These are phyloP conservation scores for Avahi laniger DNA, from an alignment of 2,797 vertebrate species.

Conservation along the genomic window DNA sequence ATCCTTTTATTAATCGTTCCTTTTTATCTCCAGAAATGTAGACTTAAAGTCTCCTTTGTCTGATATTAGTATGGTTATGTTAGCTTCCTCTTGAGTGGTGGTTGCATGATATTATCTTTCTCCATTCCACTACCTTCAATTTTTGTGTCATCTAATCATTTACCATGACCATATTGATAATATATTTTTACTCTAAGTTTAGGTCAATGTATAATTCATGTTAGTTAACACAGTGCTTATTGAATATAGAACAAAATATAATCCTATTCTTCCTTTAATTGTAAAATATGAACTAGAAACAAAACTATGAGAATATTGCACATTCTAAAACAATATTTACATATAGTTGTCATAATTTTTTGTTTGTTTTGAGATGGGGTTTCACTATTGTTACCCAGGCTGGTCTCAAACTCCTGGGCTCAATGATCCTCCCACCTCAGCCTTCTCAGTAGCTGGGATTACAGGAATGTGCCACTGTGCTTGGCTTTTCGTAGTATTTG, in stretches of 20 bases:
- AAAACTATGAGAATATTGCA: neutral
- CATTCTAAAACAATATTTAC: neutral
- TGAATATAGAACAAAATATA: constrained; percentile 1
- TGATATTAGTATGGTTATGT: neutral
- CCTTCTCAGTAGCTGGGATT: neutral
- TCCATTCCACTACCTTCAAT: neutral
- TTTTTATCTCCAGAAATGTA: neutral
- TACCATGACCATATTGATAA: neutral
- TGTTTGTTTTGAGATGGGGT: neutral
- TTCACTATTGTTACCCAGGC: neutral
- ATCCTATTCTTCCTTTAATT: neutral
- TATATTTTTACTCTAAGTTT: neutral
- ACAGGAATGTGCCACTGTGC: neutral
- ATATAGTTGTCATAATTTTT: neutral
- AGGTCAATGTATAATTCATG: neutral
- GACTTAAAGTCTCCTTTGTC: neutral
- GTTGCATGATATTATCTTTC: neutral
- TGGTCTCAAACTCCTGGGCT: neutral
- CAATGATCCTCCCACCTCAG: neutral
- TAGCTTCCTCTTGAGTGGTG: neutral
- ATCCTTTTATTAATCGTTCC: neutral
- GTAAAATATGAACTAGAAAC: neutral
- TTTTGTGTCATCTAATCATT: neutral
- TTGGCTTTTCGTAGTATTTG: neutral
- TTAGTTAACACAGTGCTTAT: neutral